Conservation (phyloP, 2,113 vertebrate genomes). For the Syngnathus floridae region DNA sequence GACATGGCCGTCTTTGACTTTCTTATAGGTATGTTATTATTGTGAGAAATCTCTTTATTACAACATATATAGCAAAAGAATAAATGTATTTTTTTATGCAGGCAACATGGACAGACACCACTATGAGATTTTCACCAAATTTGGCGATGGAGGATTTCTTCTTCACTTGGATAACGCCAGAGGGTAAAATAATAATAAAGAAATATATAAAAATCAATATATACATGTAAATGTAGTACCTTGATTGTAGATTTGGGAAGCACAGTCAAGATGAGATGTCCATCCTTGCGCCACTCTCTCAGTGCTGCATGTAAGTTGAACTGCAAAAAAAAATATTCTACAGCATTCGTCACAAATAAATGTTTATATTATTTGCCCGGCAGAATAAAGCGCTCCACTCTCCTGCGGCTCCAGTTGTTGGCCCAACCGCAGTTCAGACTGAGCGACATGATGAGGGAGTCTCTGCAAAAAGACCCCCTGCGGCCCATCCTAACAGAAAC, state of each 20-base stretch:
- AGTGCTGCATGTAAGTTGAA: conserved; percentile 88
- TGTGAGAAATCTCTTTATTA: background rate
- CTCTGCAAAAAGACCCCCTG: conserved; percentile 77
- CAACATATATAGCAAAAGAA: too few relatives aligned
- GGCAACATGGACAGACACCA: conserved; percentile 98
- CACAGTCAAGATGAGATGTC: conserved; percentile 85
- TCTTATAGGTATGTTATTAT: conserved; percentile 73
- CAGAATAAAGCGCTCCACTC: conserved; percentile 85
- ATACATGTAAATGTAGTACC: background rate
- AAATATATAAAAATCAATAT: background rate
- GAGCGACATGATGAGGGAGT: conserved; percentile 90
- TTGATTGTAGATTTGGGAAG: conserved; percentile 79
- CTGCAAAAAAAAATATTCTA: background rate
- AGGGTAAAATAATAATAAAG: conserved; percentile 69
- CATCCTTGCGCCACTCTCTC: conserved; percentile 86
- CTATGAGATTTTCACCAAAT: conserved; percentile 94
- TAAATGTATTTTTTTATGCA: conserved; percentile 33
- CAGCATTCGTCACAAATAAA: background rate
- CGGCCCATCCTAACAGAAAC: conserved; percentile 78
- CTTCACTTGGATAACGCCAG: conserved; percentile 93
- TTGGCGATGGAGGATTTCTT: conserved; percentile 89
- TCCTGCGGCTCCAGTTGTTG: conserved; percentile 78
- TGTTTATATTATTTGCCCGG: background rate
- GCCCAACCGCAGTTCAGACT: conserved; percentile 72
- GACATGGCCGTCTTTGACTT: conserved; percentile 99